A percentile compares a stretch with the other conserved stretches of the same genome.
Conservation (phyloP, 2,888 invertebrate genomes). For the Tribolium freemani region DNA sequence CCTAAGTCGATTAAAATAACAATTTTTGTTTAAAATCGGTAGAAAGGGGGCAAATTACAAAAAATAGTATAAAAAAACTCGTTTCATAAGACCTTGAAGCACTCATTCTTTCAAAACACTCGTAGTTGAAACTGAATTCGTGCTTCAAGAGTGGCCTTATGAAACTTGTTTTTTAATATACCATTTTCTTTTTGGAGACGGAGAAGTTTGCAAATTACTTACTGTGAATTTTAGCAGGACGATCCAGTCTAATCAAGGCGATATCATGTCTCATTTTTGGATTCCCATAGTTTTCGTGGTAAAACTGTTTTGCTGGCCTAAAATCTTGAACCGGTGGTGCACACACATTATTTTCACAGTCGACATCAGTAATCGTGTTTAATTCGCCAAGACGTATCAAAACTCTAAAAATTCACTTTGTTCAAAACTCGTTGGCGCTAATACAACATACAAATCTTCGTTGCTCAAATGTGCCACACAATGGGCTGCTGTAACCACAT, state of each 20-base stretch:
- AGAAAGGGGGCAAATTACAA: too few relatives aligned
- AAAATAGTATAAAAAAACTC: too few relatives aligned
- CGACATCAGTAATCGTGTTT: constrained; percentile 48
- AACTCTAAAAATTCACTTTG: constrained; percentile 46
- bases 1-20: too few relatives aligned
- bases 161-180: too few relatives aligned
- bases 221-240: constrained; percentile 44
- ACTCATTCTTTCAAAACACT: too few relatives aligned
- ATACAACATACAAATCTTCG: neutral
- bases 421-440: neutral
- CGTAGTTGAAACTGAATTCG: too few relatives aligned
- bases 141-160: too few relatives aligned
- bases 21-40: too few relatives aligned
- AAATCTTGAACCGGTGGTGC: constrained; percentile 66
- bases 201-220: neutral
- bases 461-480: constrained; percentile 56
- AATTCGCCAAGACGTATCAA: constrained; percentile 59
- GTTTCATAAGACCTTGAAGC: too few relatives aligned
- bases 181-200: neutral
- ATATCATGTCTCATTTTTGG: constrained; percentile 61
- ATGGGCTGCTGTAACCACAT: constrained; percentile 68
- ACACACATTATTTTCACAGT: constrained; percentile 61
- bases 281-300: constrained; percentile 33
- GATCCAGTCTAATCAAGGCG: constrained; percentile 62
- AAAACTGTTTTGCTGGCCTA: constrained; percentile 46